A percentile compares a stretch with the other conserved stretches of the same genome.
Conservation (phyloP, 2,888 invertebrate genomes). For the Lycaena phlaeas region DNA sequence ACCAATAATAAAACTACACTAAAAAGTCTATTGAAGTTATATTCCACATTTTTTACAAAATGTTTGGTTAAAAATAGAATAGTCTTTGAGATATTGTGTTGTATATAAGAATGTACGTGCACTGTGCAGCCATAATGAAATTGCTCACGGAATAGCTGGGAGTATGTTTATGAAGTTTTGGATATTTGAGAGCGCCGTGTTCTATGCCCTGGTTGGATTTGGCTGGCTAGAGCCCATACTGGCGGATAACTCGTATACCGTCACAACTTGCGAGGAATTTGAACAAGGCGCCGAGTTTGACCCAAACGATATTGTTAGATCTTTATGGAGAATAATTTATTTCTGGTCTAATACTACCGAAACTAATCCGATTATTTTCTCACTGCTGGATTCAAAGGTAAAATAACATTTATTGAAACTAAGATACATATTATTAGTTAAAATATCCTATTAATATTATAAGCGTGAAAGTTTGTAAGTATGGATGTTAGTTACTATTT, state of each 20-base stretch:
- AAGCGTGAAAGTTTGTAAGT: too few relatives aligned
- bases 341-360: constrained; percentile 48
- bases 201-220: constrained; percentile 23
- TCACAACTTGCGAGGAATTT: constrained; percentile 51
- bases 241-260: constrained; percentile 19
- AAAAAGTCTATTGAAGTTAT: too few relatives aligned
- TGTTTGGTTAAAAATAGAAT: background rate
- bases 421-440: too few relatives aligned
- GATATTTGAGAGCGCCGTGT: constrained; percentile 40
- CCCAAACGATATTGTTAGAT: constrained; percentile 39
- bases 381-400: constrained; percentile 40
- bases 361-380: constrained; percentile 41
- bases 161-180: constrained; percentile 45
- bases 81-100: constrained; percentile 29
- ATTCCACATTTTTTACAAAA: too few relatives aligned
- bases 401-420: constrained; percentile 6
- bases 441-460: too few relatives aligned
- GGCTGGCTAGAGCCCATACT: constrained; percentile 16
- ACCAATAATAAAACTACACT: too few relatives aligned
- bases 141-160: constrained; percentile 31
- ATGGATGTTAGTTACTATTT: too few relatives aligned
- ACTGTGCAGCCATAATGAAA: constrained; percentile 34
- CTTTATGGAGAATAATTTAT: constrained; percentile 55
- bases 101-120: constrained; percentile 33
- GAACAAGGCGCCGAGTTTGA: constrained; percentile 42